A percentile compares a stretch with the other conserved stretches of the same genome.
Conservation (phyloP, 2,888 invertebrate species). For the Limnephilus rhombicus region DNA sequence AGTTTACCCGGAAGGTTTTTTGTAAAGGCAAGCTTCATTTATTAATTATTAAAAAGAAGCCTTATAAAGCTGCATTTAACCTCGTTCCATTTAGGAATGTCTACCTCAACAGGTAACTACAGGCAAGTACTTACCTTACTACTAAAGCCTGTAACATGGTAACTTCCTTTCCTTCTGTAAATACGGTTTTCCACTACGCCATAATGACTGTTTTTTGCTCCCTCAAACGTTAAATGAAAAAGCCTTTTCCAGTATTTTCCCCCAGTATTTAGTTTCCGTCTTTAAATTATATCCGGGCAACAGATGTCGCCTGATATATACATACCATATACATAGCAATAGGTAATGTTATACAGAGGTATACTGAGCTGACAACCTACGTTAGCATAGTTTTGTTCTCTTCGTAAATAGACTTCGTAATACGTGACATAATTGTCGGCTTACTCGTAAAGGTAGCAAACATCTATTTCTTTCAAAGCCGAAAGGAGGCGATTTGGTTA, state of each 20-base stretch:
- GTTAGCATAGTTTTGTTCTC: too few species aligned
- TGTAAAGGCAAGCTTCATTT: background rate
- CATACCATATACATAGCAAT: too few species aligned
- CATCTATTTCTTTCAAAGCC: too few species aligned
- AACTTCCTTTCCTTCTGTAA: background rate
- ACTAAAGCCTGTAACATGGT: background rate
- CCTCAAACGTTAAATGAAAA: background rate
- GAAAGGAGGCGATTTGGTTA: too few species aligned
- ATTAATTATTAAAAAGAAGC: background rate
- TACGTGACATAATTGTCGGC: too few species aligned
- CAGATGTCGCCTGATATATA: background rate
- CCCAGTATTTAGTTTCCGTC: background rate
- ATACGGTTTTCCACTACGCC: background rate
- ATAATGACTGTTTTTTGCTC: background rate
- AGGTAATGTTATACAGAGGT: too few species aligned
- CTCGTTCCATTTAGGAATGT: background rate
- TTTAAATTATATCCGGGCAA: background rate
- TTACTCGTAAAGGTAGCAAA: too few species aligned
- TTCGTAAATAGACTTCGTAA: too few species aligned
- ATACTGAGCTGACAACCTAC: too few species aligned
- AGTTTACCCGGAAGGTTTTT: too few species aligned
- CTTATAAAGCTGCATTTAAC: background rate
- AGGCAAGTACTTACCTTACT: background rate
- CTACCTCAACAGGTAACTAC: background rate
- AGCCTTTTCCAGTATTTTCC: background rate